phyloP scores from a whole-genome alignment of 1,140 invertebrate genomes.

The Drosophila erecta region DNA sequence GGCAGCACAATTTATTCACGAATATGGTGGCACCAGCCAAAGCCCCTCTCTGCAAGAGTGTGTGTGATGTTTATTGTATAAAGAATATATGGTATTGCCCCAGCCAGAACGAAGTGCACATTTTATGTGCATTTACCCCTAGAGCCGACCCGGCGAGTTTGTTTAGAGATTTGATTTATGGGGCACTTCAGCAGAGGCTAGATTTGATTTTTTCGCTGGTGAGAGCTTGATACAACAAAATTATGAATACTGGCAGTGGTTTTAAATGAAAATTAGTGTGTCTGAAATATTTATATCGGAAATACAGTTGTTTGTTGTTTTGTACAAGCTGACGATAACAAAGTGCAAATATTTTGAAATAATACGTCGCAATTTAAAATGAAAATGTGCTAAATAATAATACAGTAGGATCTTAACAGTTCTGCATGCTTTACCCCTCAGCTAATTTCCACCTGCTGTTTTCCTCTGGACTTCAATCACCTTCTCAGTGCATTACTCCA shows the following conservation, averaged over 20 bases:
- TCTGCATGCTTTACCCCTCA: not conserved
- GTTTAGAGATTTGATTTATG: constrained; percentile 24
- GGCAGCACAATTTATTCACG: constrained; percentile 60
- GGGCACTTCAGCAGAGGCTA: not conserved
- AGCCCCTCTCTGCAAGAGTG: constrained; percentile 6
- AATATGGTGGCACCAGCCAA: constrained; percentile 24
- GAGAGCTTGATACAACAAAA: too few species aligned
- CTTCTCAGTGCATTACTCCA: not conserved
- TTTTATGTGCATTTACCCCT: constrained; percentile 2
- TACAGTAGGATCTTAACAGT: too few species aligned
- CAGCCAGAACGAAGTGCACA: not conserved
- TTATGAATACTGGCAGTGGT: too few species aligned
- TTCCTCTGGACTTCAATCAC: not conserved
- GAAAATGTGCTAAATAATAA: too few species aligned
- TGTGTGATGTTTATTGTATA: constrained; percentile 49
- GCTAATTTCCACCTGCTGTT: not conserved
- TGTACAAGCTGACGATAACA: too few species aligned
- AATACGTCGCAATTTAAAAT: too few species aligned
- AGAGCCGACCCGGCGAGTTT: constrained; percentile 1
- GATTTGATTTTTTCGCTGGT: not conserved
- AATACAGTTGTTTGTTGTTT: too few species aligned
- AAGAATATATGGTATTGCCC: constrained; percentile 37
- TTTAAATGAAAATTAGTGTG: too few species aligned
- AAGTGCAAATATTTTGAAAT: too few species aligned
- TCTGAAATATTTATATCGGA: too few species aligned